Base-by-base conservation (phyloP, 2,113 vertebrate genomes). In the Pseudopipra pipra region DNA sequence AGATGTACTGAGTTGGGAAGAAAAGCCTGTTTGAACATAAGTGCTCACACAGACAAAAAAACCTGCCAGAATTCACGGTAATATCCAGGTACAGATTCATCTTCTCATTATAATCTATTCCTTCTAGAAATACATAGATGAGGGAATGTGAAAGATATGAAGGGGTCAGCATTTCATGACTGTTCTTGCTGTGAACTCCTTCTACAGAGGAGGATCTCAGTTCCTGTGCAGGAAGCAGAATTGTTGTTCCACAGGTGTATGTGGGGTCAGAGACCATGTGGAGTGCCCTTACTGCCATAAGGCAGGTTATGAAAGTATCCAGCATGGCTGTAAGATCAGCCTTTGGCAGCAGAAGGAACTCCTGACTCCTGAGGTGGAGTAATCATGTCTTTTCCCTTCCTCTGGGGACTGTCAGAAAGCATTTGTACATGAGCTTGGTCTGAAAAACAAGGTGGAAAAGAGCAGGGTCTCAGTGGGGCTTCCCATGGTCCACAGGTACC, bases 1-100 rank as follows among this genome's bases (percentile, higher is more conserved):
- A 85, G 73, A 44, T 59, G 27, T 43, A 31, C 67, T 4, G 0
- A 52, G 35, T 14, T 47, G 75, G 55, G 74, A 89, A 90, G 71
- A 91, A 95, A 91, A 85, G 71, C 41, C 54, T 78, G 15, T 87
- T 79, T 82, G 91, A 89, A 70, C 55, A 28, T 11, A 58, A 35
- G 11, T 61, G 44, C 54, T 85, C 77, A 31, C n/a, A 30, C 52
- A 21, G 87, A 30, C 61, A 49, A 70, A 89, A 89, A 70, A n/a
- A 28, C 25, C 90, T 78, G 44, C 84, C 54, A 75, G 80, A 85
- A 56, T 59, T 84, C 76, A 44, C 30, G n/a, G 12, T 33, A 56
- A 11, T 39, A 71, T 27, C 63, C 72, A 58, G 35, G 43, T 78
- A 56, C 67, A 74, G 76, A 46, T 70, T 88, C 43, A 46, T 71